Evolutionary conservation across 2,797 vertebrate genomes (phyloP).

Genomic region (Pangasius sanitwongsei): DNA sequence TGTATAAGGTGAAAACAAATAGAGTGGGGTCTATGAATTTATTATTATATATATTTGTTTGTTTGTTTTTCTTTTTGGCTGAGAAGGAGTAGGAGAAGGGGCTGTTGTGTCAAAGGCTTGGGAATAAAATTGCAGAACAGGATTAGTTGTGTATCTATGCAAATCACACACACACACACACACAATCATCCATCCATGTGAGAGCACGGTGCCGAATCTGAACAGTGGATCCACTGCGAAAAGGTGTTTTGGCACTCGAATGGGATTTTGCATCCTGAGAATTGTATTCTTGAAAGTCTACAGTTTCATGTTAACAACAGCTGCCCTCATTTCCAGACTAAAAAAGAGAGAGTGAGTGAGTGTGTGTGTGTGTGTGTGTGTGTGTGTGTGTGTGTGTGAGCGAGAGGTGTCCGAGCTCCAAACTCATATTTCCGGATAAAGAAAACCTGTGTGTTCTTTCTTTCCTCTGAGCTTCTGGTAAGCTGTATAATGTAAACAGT

Average conservation of each 20-base stretch:
- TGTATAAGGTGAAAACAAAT: not conserved
- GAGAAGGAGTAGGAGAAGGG: not conserved
- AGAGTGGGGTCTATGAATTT: not conserved
- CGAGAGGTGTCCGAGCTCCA: not conserved
- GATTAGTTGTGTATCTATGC: not conserved
- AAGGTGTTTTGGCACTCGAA: not conserved
- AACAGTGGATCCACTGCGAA: not conserved
- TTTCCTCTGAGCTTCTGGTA: not conserved
- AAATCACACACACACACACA: not conserved
- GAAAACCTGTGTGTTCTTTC: not conserved
- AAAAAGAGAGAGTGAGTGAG: not conserved
- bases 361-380: not conserved
- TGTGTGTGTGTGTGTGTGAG: not conserved
- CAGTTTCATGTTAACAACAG: constrained; percentile 1
- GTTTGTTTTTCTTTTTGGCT: not conserved
- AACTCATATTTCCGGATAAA: too few species aligned
- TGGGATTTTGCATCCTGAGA: not conserved
- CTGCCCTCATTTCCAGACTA: not conserved
- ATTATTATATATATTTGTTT: not conserved
- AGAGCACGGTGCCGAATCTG: too few species aligned
- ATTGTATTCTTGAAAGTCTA: not conserved
- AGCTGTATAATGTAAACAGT: not conserved
- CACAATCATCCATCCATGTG: not conserved
- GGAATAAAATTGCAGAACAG: not conserved
- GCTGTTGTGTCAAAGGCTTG: not conserved